Conservation (phyloP, 2,797 vertebrate species). For the Gambelia wislizenii region DNA sequence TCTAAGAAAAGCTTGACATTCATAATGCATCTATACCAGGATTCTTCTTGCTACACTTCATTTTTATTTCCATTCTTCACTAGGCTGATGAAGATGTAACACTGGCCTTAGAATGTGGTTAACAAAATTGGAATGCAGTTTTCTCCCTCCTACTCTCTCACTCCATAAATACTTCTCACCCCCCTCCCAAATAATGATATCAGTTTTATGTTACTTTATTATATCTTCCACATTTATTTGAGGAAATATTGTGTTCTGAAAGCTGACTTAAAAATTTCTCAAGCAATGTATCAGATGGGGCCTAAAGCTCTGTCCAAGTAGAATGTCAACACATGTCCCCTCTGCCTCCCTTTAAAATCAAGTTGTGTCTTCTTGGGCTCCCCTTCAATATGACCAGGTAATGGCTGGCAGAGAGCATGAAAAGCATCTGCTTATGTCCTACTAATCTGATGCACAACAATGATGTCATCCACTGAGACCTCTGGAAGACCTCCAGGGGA, state of each 20-base stretch:
- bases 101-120: background rate
- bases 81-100: background rate
- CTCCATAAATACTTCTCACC: background rate
- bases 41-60: background rate
- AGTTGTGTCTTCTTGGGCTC: too few relatives aligned
- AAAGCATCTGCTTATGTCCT: too few relatives aligned
- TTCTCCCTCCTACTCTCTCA: background rate
- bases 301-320: too few relatives aligned
- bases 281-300: background rate
- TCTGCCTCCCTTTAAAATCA: too few relatives aligned
- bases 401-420: too few relatives aligned
- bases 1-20: slow-evolving; percentile 37
- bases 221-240: background rate
- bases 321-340: too few relatives aligned
- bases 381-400: too few relatives aligned
- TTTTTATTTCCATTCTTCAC: background rate
- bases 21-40: background rate
- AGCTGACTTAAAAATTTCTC: background rate
- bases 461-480: too few relatives aligned
- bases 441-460: too few relatives aligned
- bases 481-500: too few relatives aligned
- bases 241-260: background rate
- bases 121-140: background rate
- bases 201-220: background rate
- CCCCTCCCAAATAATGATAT: background rate